phyloP scores from a whole-genome alignment of 1,140 invertebrate genomes.

The Hermatobates lingyangjiaoensis region DNA sequence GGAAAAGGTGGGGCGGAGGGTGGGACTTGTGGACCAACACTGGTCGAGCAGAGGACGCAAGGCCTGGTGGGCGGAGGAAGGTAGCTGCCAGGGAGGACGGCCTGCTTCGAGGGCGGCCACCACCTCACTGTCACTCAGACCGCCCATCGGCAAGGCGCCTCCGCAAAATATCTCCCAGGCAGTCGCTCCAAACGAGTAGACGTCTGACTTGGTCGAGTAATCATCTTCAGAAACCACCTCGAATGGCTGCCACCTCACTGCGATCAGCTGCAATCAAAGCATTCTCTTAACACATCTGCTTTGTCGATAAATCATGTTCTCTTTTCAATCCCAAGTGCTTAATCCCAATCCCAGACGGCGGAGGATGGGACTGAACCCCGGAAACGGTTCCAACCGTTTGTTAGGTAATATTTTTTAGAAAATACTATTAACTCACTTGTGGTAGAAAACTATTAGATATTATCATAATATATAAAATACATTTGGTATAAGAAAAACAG shows the following conservation, averaged over 20 bases:
- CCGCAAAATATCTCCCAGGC: slow-evolving; percentile 82
- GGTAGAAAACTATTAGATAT: too few relatives aligned
- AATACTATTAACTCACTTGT: too few relatives aligned
- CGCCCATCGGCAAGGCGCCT: slow-evolving; percentile 67
- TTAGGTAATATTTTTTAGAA: too few relatives aligned
- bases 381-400: too few relatives aligned
- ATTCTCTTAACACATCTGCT: too few relatives aligned
- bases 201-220: slow-evolving; percentile 83
- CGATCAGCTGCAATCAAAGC: slow-evolving; percentile 40
- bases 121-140: slow-evolving; percentile 57
- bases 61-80: slow-evolving; percentile 17
- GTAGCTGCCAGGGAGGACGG: slow-evolving; percentile 18
- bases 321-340: too few relatives aligned
- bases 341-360: too few relatives aligned
- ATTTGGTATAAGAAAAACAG: too few relatives aligned
- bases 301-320: too few relatives aligned
- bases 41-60: slow-evolving; percentile 21
- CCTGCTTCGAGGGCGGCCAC: slow-evolving; percentile 40
- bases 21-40: slow-evolving; percentile 25
- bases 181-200: slow-evolving; percentile 76
- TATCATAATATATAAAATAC: too few relatives aligned
- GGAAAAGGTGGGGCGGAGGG: slow-evolving; percentile 26
- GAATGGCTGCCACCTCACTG: slow-evolving; percentile 68
- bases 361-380: too few relatives aligned
- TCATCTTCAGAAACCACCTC: slow-evolving; percentile 81